Evolutionary conservation across 2,113 vertebrate genomes (phyloP).

Genomic region (Heterotilapia buettikoferi): DNA sequence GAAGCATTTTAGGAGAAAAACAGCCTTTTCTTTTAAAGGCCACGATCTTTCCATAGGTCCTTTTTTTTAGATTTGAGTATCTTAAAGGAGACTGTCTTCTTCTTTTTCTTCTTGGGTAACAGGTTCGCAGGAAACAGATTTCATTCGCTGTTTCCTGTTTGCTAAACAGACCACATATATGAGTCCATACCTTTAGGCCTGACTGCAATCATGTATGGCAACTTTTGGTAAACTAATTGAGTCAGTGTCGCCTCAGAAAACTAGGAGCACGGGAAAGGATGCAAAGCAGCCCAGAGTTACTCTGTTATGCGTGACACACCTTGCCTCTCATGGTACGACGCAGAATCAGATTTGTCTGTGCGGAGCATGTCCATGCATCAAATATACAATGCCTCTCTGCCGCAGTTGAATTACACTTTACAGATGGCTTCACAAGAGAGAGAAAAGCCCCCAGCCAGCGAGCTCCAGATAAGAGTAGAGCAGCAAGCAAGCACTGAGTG

Average conservation of each 20-base stretch:
- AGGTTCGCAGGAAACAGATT: constrained; percentile 41
- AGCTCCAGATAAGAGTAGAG: constrained; percentile 39
- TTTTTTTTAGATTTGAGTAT: neutral
- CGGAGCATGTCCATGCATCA: constrained; percentile 5
- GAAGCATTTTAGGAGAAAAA: neutral
- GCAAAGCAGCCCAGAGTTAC: neutral
- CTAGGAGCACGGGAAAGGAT: neutral
- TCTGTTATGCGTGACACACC: constrained; percentile 2
- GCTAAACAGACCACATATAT: neutral
- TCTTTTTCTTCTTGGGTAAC: constrained; percentile 37
- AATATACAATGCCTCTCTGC: constrained; percentile 20
- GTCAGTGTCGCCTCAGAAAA: neutral
- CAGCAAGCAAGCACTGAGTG: constrained; percentile 4
- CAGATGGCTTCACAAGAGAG: constrained; percentile 21
- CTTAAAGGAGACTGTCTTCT: neutral
- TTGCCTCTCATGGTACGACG: neutral
- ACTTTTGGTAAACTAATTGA: neutral
- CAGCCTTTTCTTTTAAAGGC: neutral
- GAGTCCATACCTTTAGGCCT: neutral
- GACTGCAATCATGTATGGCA: neutral
- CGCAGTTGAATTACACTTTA: constrained; percentile 22
- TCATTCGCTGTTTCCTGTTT: constrained; percentile 33
- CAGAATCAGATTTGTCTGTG: constrained; percentile 4
- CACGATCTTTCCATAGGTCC: neutral
- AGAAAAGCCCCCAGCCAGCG: constrained; percentile 7